These are phyloP conservation scores for Mustelus asterias DNA, from an alignment of 2,113 vertebrate species.

Conservation along the genomic window DNA sequence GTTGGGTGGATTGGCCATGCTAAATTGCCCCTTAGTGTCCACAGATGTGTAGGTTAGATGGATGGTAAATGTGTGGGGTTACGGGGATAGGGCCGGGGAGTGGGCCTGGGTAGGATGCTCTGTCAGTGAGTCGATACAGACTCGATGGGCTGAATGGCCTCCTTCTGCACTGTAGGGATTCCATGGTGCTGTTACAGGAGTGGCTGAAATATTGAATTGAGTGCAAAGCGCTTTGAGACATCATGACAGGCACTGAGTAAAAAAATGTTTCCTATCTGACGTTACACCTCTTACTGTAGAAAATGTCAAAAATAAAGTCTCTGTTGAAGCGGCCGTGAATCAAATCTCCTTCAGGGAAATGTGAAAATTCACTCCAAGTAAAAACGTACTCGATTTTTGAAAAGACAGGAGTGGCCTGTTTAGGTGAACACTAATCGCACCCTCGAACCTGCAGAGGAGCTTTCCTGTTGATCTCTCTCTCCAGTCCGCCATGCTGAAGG, in stretches of 20 bases:
- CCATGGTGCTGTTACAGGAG: too few species aligned
- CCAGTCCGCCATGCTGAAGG: background rate
- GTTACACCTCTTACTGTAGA: background rate
- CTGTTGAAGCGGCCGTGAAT: background rate
- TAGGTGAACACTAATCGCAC: background rate
- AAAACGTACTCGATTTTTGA: background rate
- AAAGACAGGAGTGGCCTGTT: background rate
- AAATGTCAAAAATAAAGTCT: background rate
- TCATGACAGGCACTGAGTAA: background rate
- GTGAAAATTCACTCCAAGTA: background rate
- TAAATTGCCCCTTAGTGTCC: too few species aligned
- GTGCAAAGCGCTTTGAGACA: background rate
- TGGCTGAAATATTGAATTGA: background rate
- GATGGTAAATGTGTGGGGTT: too few species aligned
- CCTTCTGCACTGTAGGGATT: too few species aligned
- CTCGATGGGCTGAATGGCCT: too few species aligned
- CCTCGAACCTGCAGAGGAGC: background rate
- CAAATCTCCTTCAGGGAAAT: background rate
- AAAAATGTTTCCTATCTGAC: background rate
- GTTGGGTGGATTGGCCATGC: too few species aligned
- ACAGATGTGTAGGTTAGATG: too few species aligned
- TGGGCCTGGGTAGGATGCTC: too few species aligned
- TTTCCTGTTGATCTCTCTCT: constrained; percentile 9
- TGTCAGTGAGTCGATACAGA: too few species aligned
- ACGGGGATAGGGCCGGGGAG: too few species aligned